Percentiles rank a stretch among this genome's conserved stretches.
Evolutionary conservation across 1,140 invertebrate species (phyloP).

Genomic region (Uloborus diversus): DNA sequence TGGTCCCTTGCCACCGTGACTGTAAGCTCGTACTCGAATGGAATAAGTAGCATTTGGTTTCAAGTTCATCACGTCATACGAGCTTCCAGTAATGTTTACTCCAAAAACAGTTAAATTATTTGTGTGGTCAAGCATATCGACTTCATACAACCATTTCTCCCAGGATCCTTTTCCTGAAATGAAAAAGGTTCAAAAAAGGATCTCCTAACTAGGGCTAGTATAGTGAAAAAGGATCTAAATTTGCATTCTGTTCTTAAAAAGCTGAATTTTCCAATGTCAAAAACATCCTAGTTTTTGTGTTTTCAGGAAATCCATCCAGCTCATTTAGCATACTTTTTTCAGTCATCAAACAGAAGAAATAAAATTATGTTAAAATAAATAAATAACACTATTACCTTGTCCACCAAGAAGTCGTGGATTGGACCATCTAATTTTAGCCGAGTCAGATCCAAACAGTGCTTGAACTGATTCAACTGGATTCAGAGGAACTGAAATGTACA

Average conservation of each 20-base stretch:
- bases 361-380: too few species aligned
- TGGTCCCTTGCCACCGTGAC: constrained; percentile 76
- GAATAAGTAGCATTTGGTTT: constrained; percentile 78
- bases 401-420: constrained; percentile 78
- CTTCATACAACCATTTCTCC: constrained; percentile 85
- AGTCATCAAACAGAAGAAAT: too few species aligned
- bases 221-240: too few species aligned
- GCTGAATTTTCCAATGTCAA: too few species aligned
- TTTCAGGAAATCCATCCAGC: too few species aligned
- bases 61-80: constrained; percentile 66
- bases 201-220: background rate
- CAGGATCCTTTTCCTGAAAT: constrained; percentile 72
- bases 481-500: constrained; percentile 68
- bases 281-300: too few species aligned
- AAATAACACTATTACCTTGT: too few species aligned
- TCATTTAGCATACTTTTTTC: too few species aligned
- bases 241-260: too few species aligned
- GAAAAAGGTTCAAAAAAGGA: background rate
- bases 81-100: constrained; percentile 49
- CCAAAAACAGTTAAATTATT: background rate
- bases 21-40: constrained; percentile 81
- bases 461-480: constrained; percentile 80
- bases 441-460: constrained; percentile 77
- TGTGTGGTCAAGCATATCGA: constrained; percentile 71
- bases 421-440: constrained; percentile 78